Evolutionary conservation across 2,797 vertebrate species (phyloP).

Genomic region (Acanthurus leucopareius): DNA sequence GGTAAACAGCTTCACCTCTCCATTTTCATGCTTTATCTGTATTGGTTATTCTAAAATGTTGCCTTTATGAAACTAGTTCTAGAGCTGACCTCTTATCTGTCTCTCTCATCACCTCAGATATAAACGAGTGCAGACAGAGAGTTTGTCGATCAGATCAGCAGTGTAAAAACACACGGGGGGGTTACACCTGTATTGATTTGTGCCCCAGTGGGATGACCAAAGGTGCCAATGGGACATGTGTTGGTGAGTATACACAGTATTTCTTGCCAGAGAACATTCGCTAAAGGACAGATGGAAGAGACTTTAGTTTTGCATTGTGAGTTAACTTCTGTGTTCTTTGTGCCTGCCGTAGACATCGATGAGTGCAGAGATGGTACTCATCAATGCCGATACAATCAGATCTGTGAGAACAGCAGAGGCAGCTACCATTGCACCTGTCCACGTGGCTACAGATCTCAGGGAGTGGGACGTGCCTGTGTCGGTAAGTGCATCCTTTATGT

Average conservation of each 20-base stretch:
- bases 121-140: constrained; percentile 96
- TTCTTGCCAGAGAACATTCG: not conserved
- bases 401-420: constrained; percentile 94
- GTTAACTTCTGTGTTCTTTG: not conserved
- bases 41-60: not conserved
- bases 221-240: constrained; percentile 91
- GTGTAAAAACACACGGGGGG: constrained; percentile 95
- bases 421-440: constrained; percentile 96
- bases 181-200: constrained; percentile 96
- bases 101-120: constrained; percentile 82
- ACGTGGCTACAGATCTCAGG: constrained; percentile 92
- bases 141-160: constrained; percentile 95
- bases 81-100: not conserved
- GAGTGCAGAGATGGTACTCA: constrained; percentile 95
- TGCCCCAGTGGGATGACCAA: constrained; percentile 95
- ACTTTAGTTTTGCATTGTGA: not conserved
- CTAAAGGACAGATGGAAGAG: not conserved
- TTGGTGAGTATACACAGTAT: constrained; percentile 86
- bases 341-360: constrained; percentile 88
- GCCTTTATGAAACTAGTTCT: too few relatives aligned
- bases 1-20: constrained; percentile 80
- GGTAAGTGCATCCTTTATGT: constrained; percentile 85
- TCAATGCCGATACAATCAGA: constrained; percentile 96
- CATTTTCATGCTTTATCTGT: not conserved
- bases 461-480: constrained; percentile 89